These are phyloP conservation scores for Vanessa tameamea DNA, from an alignment of 1,140 invertebrate species.

Conservation along the genomic window DNA sequence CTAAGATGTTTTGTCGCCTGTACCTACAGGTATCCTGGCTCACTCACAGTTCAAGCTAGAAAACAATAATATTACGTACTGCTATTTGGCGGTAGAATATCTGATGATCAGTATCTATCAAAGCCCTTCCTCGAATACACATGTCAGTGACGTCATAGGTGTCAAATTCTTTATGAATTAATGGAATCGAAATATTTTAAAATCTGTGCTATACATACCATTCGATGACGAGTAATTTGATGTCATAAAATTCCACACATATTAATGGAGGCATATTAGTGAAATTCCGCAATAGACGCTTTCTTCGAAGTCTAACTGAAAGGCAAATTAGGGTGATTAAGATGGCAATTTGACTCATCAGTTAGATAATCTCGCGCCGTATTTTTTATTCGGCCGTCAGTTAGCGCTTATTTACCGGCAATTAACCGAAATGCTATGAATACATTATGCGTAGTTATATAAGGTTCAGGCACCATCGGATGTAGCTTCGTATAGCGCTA, in stretches of 20 bases:
- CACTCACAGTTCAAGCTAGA: too few species aligned
- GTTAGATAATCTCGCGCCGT: constrained; percentile 24
- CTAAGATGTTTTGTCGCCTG: too few species aligned
- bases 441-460: constrained; percentile 24
- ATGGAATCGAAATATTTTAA: neutral
- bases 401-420: constrained; percentile 27
- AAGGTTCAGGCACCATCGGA: neutral
- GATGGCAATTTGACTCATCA: constrained; percentile 24
- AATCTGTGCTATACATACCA: neutral
- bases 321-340: constrained; percentile 24
- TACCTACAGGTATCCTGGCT: too few species aligned
- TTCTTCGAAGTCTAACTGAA: constrained; percentile 16
- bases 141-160: neutral
- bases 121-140: too few species aligned
- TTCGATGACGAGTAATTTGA: neutral
- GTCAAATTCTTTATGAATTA: too few species aligned
- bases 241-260: constrained; percentile 3
- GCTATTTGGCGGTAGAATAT: too few species aligned
- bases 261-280: constrained; percentile 2
- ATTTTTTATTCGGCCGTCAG: constrained; percentile 24
- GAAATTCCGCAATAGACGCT: constrained; percentile 23
- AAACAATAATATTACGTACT: too few species aligned
- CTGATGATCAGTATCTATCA: too few species aligned
- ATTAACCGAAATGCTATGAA: constrained; percentile 27
- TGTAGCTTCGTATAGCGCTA: constrained; percentile 11